phyloP scores from a whole-genome alignment of 2,797 vertebrate genomes.

The Odontamblyopus rebecca region DNA sequence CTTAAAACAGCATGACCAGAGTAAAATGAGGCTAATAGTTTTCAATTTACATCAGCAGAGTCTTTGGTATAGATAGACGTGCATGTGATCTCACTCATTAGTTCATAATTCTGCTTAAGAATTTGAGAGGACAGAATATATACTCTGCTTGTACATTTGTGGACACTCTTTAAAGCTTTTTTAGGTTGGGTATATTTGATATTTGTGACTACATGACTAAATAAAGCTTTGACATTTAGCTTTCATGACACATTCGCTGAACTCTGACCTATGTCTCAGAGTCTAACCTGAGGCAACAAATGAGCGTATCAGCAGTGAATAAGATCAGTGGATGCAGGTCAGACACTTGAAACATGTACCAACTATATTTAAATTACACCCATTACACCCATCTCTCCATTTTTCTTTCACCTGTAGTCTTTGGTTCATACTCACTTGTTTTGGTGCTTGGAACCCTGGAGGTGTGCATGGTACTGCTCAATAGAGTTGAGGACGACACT shows the following conservation, averaged over 20 bases:
- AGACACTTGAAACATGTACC: background rate
- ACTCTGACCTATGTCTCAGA: conserved; percentile 7
- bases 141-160: background rate
- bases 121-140: background rate
- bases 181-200: background rate
- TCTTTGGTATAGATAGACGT: no score
- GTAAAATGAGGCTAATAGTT: background rate
- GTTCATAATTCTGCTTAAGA: background rate
- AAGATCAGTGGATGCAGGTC: background rate
- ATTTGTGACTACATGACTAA: conserved; percentile 1
- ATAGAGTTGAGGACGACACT: conserved; percentile 86
- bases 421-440: conserved; percentile 77
- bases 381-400: background rate
- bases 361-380: background rate
- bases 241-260: conserved; percentile 1
- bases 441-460: conserved; percentile 87
- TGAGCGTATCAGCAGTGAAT: conserved; percentile 4
- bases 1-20: background rate
- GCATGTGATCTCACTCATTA: background rate
- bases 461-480: conserved; percentile 86
- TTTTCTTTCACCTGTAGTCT: background rate
- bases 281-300: background rate
- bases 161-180: background rate
- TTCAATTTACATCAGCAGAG: background rate
- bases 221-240: conserved; percentile 6